These are phyloP conservation scores for Lophius piscatorius DNA, from an alignment of 2,113 vertebrate species.

Conservation along the genomic window DNA sequence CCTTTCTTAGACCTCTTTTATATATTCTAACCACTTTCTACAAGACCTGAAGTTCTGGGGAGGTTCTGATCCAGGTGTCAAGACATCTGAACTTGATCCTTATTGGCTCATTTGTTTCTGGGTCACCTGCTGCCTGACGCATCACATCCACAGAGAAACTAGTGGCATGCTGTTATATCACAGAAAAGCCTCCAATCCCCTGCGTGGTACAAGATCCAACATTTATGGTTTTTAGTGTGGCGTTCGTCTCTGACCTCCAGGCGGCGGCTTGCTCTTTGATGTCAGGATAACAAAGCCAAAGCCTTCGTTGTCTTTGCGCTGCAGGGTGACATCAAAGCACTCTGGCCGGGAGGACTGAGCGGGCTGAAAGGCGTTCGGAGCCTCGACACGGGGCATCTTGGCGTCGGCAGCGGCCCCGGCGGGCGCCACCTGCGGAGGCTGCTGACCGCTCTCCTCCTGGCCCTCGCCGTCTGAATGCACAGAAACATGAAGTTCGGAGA, in stretches of 20 bases:
- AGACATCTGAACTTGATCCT: no score
- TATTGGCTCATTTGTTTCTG: no score
- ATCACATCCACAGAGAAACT: no score
- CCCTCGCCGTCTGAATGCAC: constrained; percentile 48
- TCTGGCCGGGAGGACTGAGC: constrained; percentile 65
- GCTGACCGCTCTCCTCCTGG: constrained; percentile 59
- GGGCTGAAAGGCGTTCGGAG: constrained; percentile 39
- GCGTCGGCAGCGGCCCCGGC: constrained; percentile 83
- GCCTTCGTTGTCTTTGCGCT: constrained; percentile 92
- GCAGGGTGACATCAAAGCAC: constrained; percentile 89
- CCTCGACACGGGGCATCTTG: constrained; percentile 68
- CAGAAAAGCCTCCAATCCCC: no score
- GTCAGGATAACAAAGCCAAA: constrained; percentile 98
- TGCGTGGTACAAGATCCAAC: no score
- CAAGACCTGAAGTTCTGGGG: no score
- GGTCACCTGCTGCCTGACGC: no score
- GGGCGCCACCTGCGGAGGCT: constrained; percentile 44
- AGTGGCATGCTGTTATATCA: no score
- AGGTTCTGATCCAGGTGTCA: no score
- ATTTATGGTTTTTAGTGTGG: not conserved
- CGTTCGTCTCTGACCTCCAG: constrained; percentile 85
- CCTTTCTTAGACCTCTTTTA: no score
- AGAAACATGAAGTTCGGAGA: constrained; percentile 12
- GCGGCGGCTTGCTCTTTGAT: constrained; percentile 95
- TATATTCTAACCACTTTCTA: no score